phyloP scores from a whole-genome alignment of 2,113 vertebrate species.

The Mormyrus lacerda region DNA sequence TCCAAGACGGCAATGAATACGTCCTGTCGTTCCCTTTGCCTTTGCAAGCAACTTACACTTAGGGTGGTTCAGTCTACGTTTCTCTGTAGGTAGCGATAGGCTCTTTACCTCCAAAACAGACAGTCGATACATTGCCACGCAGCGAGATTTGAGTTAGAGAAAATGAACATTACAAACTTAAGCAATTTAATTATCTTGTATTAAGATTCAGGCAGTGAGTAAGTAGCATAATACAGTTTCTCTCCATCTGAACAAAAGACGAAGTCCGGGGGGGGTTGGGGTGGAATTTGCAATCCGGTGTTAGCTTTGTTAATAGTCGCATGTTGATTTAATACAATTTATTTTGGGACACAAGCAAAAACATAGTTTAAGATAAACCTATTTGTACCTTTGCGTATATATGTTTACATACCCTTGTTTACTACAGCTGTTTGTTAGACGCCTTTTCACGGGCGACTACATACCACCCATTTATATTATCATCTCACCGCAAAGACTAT shows the following conservation, averaged over 20 bases:
- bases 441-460: neutral
- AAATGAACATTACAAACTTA: neutral
- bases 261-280: neutral
- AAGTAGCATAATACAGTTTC: neutral
- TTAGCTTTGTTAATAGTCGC: neutral
- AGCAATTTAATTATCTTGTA: neutral
- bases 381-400: neutral
- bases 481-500: neutral
- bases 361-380: neutral
- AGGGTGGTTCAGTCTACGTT: neutral
- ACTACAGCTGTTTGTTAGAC: neutral
- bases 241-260: neutral
- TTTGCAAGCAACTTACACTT: neutral
- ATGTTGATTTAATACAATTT: neutral
- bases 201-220: neutral
- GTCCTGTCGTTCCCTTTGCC: neutral
- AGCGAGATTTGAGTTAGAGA: neutral
- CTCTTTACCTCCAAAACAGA: neutral
- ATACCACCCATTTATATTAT: neutral
- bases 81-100: neutral
- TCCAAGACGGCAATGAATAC: neutral
- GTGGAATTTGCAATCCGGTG: neutral
- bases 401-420: neutral
- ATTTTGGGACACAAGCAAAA: neutral
- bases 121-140: neutral